Evolutionary conservation across 2,113 vertebrate species (phyloP), one percentile per base, ranked within the genome.

Genomic region (Triplophysa siluroides): DNA sequence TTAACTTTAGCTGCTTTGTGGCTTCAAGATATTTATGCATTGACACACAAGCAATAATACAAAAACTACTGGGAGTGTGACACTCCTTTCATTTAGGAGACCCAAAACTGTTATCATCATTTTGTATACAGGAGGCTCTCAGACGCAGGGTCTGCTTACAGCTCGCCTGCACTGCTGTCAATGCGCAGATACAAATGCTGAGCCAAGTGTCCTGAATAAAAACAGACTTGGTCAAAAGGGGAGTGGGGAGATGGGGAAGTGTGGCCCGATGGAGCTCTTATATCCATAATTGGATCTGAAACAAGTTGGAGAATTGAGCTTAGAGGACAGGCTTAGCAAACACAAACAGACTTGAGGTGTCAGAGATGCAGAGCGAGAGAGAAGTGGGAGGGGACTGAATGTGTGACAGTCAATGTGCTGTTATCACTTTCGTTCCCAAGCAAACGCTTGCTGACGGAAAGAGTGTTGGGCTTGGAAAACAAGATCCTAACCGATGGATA

Each of bases 401-500:
- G 63, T 63, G 19, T 56, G 70, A 78, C 13, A 67, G 47, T 60
- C 41, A 74, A 58, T 68, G 67, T 81, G 45, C 66, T 74, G 68
- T 33, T 76, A 71, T 71, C 78, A 71, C 60, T 67, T 83, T 86
- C 54, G 80, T 77, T 61, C 43, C 65, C 78, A 41, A 41, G 65
- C 71, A 70, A 50, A 61, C 45, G 66, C 50, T 56, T 24, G 56
- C 61, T 76, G 73, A 76, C 73, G 66, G 73, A 80, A 19, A 23
- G 14, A 52, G 14, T 65, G 54, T 58, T 80, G 13, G 47, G 13
- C 38, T 47, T 26, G 33, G 33, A 33, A 54, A 80, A 77, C 50
- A 60, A 80, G 62, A 74, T 80, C 71, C 38, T 14, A 86, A 88
- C 69, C 80, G 81, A 76, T 88, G 87, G 76, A 84, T 63, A 83